Evolutionary conservation across 2,113 vertebrate species (phyloP).

Genomic region (Herpailurus yagouaroundi): DNA sequence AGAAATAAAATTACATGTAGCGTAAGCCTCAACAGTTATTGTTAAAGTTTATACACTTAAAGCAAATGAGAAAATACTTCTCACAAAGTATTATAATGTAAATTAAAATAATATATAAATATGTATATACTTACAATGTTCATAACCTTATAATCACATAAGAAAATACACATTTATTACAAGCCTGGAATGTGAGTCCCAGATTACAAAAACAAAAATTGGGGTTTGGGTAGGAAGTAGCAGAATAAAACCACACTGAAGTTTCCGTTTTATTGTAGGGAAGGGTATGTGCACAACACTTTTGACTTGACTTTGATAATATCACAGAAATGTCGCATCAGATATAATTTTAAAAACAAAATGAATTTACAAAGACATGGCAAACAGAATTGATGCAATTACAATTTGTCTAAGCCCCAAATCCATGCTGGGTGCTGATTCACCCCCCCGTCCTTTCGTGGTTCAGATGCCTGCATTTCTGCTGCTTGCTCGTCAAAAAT

Average conservation of each 20-base stretch:
- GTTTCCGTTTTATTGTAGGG: neutral
- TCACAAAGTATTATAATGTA: neutral
- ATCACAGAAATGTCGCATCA: neutral
- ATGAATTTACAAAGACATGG: neutral
- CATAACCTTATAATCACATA: neutral
- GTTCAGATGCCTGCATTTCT: neutral
- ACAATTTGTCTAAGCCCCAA: neutral
- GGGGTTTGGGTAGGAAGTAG: neutral
- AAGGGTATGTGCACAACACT: neutral
- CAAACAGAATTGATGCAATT: neutral
- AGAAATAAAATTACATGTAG: neutral
- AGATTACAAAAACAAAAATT: neutral
- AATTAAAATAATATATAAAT: neutral
- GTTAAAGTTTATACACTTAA: neutral
- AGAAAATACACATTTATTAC: neutral
- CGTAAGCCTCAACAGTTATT: neutral
- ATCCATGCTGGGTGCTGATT: rapidly evolving
- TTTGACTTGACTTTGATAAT: neutral
- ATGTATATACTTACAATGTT: neutral
- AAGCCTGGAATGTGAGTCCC: neutral
- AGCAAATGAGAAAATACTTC: neutral
- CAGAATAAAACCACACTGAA: neutral
- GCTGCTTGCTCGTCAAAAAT: neutral
- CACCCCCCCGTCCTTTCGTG: neutral
- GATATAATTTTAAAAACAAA: neutral